Percentiles rank a stretch among this genome's conserved stretches.
Evolutionary conservation across 2,888 invertebrate species (phyloP).

Genomic region (Mythimna lalbum): DNA sequence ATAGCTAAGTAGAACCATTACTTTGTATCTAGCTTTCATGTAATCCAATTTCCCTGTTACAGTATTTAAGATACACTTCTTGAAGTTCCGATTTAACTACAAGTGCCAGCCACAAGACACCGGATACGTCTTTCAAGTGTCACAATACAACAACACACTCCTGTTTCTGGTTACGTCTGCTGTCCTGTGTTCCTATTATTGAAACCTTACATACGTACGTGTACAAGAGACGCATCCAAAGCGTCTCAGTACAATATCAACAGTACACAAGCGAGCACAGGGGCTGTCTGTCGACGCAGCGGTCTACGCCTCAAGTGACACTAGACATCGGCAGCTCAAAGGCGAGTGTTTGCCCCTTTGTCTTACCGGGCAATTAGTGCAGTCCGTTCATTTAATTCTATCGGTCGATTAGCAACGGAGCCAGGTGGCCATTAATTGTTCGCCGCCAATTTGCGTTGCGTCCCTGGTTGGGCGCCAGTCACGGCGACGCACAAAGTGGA

Average conservation of each 20-base stretch:
- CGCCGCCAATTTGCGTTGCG: slow-evolving; percentile 83
- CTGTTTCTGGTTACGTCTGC: slow-evolving; percentile 44
- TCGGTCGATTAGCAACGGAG: slow-evolving; percentile 89
- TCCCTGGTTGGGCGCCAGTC: slow-evolving; percentile 79
- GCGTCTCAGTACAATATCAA: slow-evolving; percentile 70
- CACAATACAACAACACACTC: slow-evolving; percentile 45
- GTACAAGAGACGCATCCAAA: slow-evolving; percentile 58
- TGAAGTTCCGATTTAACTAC: slow-evolving; percentile 1
- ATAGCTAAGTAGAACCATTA: neutral
- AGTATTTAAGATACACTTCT: neutral
- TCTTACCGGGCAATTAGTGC: slow-evolving; percentile 90
- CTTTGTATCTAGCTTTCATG: neutral
- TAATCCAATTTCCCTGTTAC: neutral
- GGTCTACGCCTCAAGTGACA: slow-evolving; percentile 87
- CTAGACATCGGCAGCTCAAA: slow-evolving; percentile 87
- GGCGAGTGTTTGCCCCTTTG: slow-evolving; percentile 90
- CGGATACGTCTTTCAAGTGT: slow-evolving; percentile 30
- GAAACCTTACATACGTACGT: slow-evolving; percentile 41
- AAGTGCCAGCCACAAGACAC: slow-evolving; percentile 9
- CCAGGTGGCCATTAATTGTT: slow-evolving; percentile 88
- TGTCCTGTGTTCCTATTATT: slow-evolving; percentile 48
- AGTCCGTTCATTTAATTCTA: slow-evolving; percentile 90
- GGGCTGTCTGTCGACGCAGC: slow-evolving; percentile 74
- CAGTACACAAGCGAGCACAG: slow-evolving; percentile 68
- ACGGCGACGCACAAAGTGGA: slow-evolving; percentile 72